phyloP scores from a whole-genome alignment of 2,113 vertebrate species.

The Heterotilapia buettikoferi region DNA sequence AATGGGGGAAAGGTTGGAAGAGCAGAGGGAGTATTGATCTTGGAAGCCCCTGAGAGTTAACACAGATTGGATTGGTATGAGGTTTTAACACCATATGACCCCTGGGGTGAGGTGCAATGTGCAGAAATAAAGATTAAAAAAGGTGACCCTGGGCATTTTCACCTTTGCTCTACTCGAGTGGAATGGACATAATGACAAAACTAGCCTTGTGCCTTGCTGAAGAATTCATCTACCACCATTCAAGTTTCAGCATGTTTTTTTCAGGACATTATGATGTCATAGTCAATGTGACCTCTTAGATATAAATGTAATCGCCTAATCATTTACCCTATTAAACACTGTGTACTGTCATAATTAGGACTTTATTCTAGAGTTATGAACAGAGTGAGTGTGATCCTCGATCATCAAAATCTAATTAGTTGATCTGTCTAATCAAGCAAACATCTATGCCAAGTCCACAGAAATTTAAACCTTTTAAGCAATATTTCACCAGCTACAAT shows the following conservation, averaged over 20 bases:
- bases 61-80: slow-evolving; percentile 53
- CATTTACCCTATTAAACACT: not conserved
- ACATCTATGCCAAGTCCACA: not conserved
- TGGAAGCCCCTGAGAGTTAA: slow-evolving; percentile 19
- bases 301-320: not conserved
- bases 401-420: not conserved
- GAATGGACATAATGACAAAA: not conserved
- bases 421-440: not conserved
- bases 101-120: slow-evolving; percentile 22
- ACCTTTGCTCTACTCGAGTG: not conserved
- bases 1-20: slow-evolving; percentile 14
- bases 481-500: not conserved
- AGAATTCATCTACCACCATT: not conserved
- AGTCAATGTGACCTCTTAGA: not conserved
- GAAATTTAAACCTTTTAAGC: rapidly evolving
- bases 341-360: not conserved
- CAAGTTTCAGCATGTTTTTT: not conserved
- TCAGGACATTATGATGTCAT: not conserved
- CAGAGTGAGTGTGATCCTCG: not conserved
- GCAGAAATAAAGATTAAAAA: slow-evolving; percentile 58
- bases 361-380: not conserved
- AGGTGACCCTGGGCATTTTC: not conserved
- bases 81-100: slow-evolving; percentile 37
- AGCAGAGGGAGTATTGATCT: slow-evolving; percentile 30
- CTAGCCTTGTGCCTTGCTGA: not conserved